Evolutionary conservation across 2,113 vertebrate genomes (phyloP).

Genomic region (Corythornis vintsioides): DNA sequence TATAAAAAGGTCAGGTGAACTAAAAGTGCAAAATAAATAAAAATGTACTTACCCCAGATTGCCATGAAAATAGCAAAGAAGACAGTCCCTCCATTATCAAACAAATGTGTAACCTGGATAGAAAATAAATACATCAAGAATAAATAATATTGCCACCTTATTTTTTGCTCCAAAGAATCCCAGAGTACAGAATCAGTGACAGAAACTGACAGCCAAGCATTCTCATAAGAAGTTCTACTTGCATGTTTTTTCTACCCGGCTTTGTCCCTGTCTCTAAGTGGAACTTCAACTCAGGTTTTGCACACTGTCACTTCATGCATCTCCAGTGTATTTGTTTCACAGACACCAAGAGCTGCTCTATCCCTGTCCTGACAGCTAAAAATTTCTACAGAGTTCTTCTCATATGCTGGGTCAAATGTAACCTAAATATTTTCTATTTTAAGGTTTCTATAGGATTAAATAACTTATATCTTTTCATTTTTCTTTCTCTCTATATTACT

Average conservation of each 20-base stretch:
- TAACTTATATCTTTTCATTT: neutral
- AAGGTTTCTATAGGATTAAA: neutral
- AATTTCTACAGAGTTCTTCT: neutral
- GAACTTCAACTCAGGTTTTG: neutral
- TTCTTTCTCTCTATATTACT: neutral
- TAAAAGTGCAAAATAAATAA: neutral
- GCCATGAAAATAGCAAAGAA: conserved; percentile 89
- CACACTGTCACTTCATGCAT: neutral
- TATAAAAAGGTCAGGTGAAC: neutral
- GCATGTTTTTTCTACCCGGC: neutral
- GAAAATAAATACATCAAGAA: conserved; percentile 30
- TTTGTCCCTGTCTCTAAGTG: neutral
- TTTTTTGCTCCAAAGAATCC: neutral
- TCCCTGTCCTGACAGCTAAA: neutral
- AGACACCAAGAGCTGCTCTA: neutral
- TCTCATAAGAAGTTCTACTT: neutral
- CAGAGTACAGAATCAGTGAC: neutral
- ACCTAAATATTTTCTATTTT: neutral
- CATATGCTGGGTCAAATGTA: neutral
- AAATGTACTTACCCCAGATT: conserved; percentile 82
- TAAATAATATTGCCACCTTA: neutral
- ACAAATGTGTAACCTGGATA: conserved; percentile 82
- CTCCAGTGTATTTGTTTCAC: neutral
- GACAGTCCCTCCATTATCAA: conserved; percentile 86
- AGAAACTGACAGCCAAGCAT: neutral